These are phyloP conservation scores for Pseudolaguvia tuberculata DNA, from an alignment of 2,113 vertebrate species.

Conservation along the genomic window DNA sequence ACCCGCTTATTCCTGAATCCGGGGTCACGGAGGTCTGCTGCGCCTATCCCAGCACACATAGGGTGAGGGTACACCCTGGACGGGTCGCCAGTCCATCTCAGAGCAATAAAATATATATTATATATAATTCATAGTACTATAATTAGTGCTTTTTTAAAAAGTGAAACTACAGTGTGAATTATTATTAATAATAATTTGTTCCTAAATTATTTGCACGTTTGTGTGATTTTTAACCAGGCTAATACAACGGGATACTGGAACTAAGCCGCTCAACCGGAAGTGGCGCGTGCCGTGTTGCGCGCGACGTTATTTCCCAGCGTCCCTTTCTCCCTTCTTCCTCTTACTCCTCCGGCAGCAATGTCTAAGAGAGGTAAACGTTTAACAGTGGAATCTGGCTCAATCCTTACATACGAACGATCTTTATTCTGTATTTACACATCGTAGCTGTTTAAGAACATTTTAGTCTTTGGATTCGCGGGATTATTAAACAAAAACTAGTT, in stretches of 20 bases:
- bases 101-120: too few species aligned
- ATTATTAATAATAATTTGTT: not conserved
- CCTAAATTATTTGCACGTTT: not conserved
- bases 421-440: not conserved
- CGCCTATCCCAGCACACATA: too few species aligned
- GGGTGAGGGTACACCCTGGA: too few species aligned
- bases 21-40: too few species aligned
- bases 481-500: not conserved
- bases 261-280: not conserved
- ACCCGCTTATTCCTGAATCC: too few species aligned
- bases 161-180: not conserved
- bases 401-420: not conserved
- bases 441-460: not conserved
- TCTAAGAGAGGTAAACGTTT: slow-evolving; percentile 71
- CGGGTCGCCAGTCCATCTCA: too few species aligned
- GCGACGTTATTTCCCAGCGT: slow-evolving; percentile 62
- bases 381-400: slow-evolving; percentile 55
- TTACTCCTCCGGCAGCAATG: slow-evolving; percentile 67
- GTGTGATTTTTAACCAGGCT: slow-evolving; percentile 7
- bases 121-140: not conserved
- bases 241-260: not conserved
- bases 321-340: slow-evolving; percentile 58
- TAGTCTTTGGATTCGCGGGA: not conserved
- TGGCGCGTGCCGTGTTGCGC: slow-evolving; percentile 18
- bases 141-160: not conserved